Evolutionary conservation across 2,888 invertebrate genomes (phyloP).

Genomic region (Antheraea yamamai): DNA sequence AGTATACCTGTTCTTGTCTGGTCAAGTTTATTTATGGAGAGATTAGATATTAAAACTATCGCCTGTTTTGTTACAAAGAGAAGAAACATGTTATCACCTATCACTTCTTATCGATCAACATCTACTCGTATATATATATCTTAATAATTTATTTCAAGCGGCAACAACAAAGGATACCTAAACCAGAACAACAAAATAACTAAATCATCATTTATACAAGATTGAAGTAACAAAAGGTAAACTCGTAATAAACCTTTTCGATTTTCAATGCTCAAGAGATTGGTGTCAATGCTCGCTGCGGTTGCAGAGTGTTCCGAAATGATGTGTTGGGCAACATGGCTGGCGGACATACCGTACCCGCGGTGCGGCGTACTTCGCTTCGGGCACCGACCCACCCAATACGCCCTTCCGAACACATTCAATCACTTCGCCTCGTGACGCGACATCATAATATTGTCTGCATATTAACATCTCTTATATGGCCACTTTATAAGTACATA

Average conservation of each 20-base stretch:
- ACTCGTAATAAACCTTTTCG: constrained; percentile 43
- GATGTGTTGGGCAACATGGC: constrained; percentile 72
- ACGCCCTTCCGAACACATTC: constrained; percentile 57
- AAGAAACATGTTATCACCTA: constrained; percentile 9
- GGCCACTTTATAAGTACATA: not conserved
- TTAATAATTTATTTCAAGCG: not conserved
- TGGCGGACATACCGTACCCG: constrained; percentile 42
- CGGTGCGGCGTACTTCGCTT: constrained; percentile 31
- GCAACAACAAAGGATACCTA: not conserved
- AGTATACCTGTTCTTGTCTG: constrained; percentile 41
- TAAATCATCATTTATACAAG: not conserved
- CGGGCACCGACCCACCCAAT: constrained; percentile 57
- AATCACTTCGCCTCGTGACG: constrained; percentile 16
- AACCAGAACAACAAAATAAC: not conserved
- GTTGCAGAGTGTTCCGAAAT: constrained; percentile 77
- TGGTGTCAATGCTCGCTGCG: constrained; percentile 81
- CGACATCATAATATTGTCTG: constrained; percentile 12
- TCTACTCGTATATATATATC: not conserved
- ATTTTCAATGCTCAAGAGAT: constrained; percentile 66
- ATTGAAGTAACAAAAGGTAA: constrained; percentile 7
- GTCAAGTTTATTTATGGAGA: constrained; percentile 29
- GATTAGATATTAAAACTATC: constrained; percentile 14
- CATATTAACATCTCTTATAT: constrained; percentile 9
- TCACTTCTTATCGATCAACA: not conserved
- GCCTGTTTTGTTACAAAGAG: constrained; percentile 16